phyloP scores from a whole-genome alignment of 2,797 vertebrate genomes.

The Mus caroli region DNA sequence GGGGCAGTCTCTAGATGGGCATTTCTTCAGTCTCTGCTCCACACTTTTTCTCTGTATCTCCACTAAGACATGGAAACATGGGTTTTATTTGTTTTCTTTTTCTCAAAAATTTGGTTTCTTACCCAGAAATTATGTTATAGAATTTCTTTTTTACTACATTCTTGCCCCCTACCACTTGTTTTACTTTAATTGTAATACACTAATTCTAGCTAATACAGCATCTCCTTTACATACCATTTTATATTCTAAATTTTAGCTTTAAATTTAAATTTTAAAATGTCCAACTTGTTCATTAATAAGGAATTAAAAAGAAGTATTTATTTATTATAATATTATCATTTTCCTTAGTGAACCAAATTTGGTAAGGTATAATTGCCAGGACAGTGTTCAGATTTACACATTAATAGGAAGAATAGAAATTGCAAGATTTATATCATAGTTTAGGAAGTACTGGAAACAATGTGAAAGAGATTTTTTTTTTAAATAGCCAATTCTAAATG shows the following conservation, averaged over 20 bases:
- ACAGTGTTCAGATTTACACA: not conserved
- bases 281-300: not conserved
- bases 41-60: no score
- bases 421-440: not conserved
- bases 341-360: not conserved
- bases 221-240: not conserved
- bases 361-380: not conserved
- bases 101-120: constrained; percentile 20
- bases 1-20: no score
- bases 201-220: not conserved
- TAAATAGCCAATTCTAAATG: not conserved
- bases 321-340: not conserved
- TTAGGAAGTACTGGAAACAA: not conserved
- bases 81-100: not conserved
- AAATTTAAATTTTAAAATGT: not conserved
- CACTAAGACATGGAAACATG: not conserved
- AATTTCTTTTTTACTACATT: constrained; percentile 51
- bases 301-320: not conserved
- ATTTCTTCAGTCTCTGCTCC: no score
- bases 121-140: not conserved
- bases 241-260: constrained; percentile 19
- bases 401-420: not conserved
- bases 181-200: not conserved
- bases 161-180: not conserved
- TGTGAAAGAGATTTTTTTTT: not conserved